Evolutionary conservation across 2,888 invertebrate genomes (phyloP).

Genomic region (Xylocampa areola): DNA sequence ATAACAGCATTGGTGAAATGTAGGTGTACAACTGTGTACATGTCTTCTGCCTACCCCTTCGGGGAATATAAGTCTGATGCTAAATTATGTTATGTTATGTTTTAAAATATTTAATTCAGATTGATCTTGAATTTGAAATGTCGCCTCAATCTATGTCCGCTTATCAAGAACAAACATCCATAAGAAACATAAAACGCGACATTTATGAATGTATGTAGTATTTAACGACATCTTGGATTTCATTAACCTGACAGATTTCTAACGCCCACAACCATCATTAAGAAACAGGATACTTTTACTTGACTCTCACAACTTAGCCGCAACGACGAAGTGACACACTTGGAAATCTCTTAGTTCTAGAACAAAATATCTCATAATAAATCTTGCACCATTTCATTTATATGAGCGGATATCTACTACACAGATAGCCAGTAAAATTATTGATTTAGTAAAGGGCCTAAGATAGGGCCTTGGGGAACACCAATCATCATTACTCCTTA

Average conservation of each 20-base stretch:
- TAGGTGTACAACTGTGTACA: too few species aligned
- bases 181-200: slow-evolving; percentile 4
- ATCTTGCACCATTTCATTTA: too few species aligned
- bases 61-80: too few species aligned
- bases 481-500: neutral
- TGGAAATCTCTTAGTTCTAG: slow-evolving; percentile 19
- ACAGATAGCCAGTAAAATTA: neutral
- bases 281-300: slow-evolving; percentile 46
- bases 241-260: slow-evolving; percentile 43
- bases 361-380: slow-evolving; percentile 2
- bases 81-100: too few species aligned
- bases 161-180: too few species aligned
- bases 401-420: too few species aligned
- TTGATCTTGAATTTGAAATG: too few species aligned
- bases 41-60: too few species aligned
- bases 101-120: too few species aligned
- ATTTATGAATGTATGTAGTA: slow-evolving; percentile 17
- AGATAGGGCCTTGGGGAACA: neutral
- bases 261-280: slow-evolving; percentile 45
- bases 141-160: too few species aligned
- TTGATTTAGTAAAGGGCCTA: neutral
- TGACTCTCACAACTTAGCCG: slow-evolving; percentile 39
- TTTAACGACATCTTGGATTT: slow-evolving; percentile 33
- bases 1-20: too few species aligned
- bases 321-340: slow-evolving; percentile 25